phyloP scores from a whole-genome alignment of 2,888 invertebrate species.

The Macroteleia sp. region DNA sequence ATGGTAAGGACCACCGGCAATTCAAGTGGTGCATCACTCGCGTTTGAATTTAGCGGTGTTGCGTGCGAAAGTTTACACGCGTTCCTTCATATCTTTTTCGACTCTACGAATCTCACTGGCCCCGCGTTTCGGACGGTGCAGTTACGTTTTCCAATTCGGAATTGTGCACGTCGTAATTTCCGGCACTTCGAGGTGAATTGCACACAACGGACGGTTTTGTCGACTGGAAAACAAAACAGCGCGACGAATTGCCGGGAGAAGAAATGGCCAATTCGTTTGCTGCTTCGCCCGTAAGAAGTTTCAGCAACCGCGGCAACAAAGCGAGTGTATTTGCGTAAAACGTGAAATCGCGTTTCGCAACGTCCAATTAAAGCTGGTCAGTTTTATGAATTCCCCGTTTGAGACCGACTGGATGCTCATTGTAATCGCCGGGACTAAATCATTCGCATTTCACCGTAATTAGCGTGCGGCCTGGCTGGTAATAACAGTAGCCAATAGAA shows the following conservation, averaged over 20 bases:
- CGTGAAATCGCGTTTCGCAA: constrained; percentile 31
- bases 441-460: constrained; percentile 16
- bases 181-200: neutral
- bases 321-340: constrained; percentile 25
- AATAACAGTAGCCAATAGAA: constrained; percentile 23
- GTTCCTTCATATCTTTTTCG: neutral
- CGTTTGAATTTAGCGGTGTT: neutral
- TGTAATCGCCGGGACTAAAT: constrained; percentile 20
- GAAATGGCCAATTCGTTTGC: neutral
- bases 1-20: constrained; percentile 37
- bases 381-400: constrained; percentile 20
- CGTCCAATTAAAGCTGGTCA: constrained; percentile 17
- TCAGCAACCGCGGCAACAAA: constrained; percentile 9
- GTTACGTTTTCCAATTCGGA: neutral
- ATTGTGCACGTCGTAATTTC: neutral
- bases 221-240: neutral
- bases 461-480: constrained; percentile 1
- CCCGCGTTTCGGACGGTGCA: neutral
- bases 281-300: neutral
- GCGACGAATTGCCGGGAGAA: constrained; percentile 1
- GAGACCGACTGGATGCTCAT: constrained; percentile 9
- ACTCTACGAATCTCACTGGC: neutral
- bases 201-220: neutral
- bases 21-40: neutral
- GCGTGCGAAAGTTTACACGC: constrained; percentile 41